Conservation (phyloP, 2,113 vertebrate genomes). For the Aptenodytes forsteri region DNA sequence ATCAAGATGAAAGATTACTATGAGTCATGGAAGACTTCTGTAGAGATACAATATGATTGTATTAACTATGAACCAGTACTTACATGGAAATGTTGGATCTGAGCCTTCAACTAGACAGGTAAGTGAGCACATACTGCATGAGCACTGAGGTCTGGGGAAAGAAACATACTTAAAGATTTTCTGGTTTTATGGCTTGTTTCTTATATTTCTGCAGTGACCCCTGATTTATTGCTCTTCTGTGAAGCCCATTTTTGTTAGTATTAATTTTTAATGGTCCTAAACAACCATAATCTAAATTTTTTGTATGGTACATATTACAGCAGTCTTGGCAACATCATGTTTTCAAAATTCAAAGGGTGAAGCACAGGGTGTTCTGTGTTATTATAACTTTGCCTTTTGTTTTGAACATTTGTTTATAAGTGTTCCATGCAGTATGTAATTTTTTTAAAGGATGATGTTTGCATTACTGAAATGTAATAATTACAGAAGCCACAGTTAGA, state of each 20-base stretch:
- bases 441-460: neutral
- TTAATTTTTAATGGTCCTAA: neutral
- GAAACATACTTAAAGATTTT: neutral
- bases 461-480: neutral
- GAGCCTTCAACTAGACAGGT: neutral
- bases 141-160: neutral
- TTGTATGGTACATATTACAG: neutral
- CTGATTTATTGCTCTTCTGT: neutral
- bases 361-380: neutral
- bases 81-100: neutral
- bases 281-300: neutral
- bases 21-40: neutral
- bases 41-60: neutral
- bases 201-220: neutral
- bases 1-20: neutral
- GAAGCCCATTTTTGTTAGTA: neutral
- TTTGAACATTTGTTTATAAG: neutral
- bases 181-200: neutral
- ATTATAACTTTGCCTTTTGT: neutral
- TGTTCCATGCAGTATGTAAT: neutral
- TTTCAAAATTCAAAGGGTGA: neutral
- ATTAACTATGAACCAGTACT: neutral
- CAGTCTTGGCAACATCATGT: neutral
- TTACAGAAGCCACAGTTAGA: neutral
- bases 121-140: accelerated